A percentile compares a stretch with the other conserved stretches of the same genome.
These are phyloP conservation scores for Mastomys natalensis DNA, from an alignment of 2,113 vertebrate genomes.

Conservation along the genomic window DNA sequence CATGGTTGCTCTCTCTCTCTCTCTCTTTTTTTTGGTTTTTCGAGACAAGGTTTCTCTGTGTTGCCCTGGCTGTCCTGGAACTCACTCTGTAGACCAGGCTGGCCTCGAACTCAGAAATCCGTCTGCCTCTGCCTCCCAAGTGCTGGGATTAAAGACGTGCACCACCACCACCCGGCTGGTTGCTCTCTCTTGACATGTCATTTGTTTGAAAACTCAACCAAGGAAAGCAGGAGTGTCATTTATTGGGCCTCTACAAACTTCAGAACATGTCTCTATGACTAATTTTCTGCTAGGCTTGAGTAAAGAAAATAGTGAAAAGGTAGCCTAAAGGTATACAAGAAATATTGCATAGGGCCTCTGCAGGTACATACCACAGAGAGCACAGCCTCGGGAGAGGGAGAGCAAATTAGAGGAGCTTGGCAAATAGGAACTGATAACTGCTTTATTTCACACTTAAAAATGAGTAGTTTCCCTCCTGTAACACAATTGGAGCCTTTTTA, in stretches of 20 bases:
- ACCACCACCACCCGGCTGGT: too few relatives aligned
- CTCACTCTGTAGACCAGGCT: too few relatives aligned
- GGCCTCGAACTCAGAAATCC: too few relatives aligned
- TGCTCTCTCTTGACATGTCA: neutral
- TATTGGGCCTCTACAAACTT: slow-evolving; percentile 13
- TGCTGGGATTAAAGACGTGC: too few relatives aligned
- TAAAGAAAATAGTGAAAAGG: slow-evolving; percentile 30
- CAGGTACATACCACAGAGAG: neutral
- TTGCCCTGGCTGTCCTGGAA: too few relatives aligned
- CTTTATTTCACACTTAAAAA: slow-evolving; percentile 57
- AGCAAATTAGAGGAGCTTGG: neutral
- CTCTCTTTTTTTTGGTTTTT: too few relatives aligned
- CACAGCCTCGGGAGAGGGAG: neutral
- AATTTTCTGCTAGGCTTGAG: neutral
- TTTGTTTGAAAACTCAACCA: slow-evolving; percentile 54
- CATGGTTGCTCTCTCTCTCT: neutral
- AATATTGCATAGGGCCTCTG: neutral
- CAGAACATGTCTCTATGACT: neutral
- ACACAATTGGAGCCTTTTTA: slow-evolving; percentile 33
- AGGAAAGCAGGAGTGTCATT: neutral
- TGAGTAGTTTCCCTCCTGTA: slow-evolving; percentile 40
- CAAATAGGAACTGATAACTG: slow-evolving; percentile 27
- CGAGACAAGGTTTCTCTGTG: too few relatives aligned
- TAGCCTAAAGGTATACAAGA: slow-evolving; percentile 20
- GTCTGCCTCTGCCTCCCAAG: too few relatives aligned